A percentile compares a stretch with the other conserved stretches of the same genome.
These are phyloP conservation scores for Halcyon badia DNA, from an alignment of 2,797 vertebrate genomes.

Conservation along the genomic window DNA sequence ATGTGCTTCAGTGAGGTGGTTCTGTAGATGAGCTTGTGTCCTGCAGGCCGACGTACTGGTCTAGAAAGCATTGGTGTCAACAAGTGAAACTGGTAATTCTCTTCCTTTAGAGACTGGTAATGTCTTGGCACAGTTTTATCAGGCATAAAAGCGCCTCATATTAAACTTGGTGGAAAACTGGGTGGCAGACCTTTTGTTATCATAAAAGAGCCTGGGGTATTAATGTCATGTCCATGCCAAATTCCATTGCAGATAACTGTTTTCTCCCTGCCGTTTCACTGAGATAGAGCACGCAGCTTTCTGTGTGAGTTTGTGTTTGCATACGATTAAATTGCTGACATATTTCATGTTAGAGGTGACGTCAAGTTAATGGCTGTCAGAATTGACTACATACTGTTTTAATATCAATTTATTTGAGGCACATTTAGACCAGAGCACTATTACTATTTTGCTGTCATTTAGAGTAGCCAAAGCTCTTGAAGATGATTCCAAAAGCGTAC, in stretches of 20 bases:
- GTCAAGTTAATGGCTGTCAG: background rate
- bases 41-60: background rate
- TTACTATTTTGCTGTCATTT: background rate
- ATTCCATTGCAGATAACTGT: slow-evolving; percentile 1
- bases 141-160: background rate
- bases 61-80: background rate
- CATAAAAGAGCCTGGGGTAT: background rate
- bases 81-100: background rate
- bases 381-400: background rate
- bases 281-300: slow-evolving; percentile 4
- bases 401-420: background rate
- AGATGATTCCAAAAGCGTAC: background rate
- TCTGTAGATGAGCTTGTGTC: background rate
- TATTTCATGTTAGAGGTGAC: background rate
- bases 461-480: background rate
- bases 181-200: slow-evolving; percentile 12
- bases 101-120: background rate
- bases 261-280: background rate
- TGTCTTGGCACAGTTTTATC: slow-evolving; percentile 1
- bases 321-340: background rate
- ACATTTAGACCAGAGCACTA: background rate
- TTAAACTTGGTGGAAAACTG: background rate
- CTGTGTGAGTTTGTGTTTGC: background rate
- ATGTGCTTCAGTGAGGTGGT: background rate
- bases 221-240: background rate